Base-by-base conservation (phyloP, 2,797 vertebrate species). In the Thalassophryne amazonica region DNA sequence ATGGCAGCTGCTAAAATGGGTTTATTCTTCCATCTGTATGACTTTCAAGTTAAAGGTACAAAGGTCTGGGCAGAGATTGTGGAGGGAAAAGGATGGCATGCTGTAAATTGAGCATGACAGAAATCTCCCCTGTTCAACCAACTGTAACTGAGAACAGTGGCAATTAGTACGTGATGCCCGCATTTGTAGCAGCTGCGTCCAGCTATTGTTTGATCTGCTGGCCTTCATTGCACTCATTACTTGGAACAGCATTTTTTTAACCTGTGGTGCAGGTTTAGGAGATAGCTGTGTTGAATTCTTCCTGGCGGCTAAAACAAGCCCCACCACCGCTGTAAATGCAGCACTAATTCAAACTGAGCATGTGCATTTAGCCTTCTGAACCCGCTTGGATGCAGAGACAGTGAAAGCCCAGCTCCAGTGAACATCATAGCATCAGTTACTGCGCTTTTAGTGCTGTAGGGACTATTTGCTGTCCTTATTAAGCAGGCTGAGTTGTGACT, bases 381-480 rank as follows among this genome's bases (percentile, higher is more conserved):
- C 71, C 70, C 32, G 42, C 62, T 59, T 47, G 70, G 62, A 63
- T 77, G 59, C 27, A 10, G 52, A 65, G 68, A 52, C 50, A 19
- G 68, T 64, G 79, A 41, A 68, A 77, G 56, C 65, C 28, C 39
- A 39, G 41, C 30, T 45, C 21, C 19, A 27, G 50, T 66, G 71
- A 70, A 65, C 73, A 81, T 75, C 72, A 69, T 61, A 38, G 56
- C 71, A 50, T 52, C 52, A 69, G 59, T 70, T 73, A 60, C 69
- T 76, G 67, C 72, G 60, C 69, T 57, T 71, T 63, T 46, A 41
- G 80, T 56, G 66, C 78, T 62, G 51, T 51, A 31, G 74, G 61
- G 78, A 79, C 60, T 73, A 59, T 81, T 85, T 75, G 66, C 78
- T 6, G 18, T 67, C 72, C 69, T 78, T 81, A 85, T 84, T 85